A percentile compares a stretch with the other conserved stretches of the same genome.
Conservation (phyloP, 1,140 invertebrate genomes). For the Harlomillsia oculata region DNA sequence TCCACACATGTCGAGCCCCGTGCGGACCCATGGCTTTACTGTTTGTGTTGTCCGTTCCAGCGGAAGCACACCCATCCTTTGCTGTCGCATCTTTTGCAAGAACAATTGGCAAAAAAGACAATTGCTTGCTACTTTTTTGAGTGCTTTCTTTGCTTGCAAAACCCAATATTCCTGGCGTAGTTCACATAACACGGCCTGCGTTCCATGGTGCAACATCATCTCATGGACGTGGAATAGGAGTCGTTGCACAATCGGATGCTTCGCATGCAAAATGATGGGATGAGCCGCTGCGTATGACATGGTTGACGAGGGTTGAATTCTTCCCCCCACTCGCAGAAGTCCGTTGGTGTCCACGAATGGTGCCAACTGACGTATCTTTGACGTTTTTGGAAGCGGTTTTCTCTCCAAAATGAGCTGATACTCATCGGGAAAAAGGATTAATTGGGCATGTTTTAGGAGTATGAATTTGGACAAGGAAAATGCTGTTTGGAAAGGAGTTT, state of each 20-base stretch:
- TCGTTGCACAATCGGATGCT: neutral
- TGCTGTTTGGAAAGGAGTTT: no score
- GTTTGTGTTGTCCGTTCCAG: neutral
- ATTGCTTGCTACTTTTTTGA: neutral
- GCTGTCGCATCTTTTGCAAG: neutral
- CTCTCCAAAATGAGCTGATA: no score
- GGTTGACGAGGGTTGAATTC: neutral
- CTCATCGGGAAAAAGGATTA: no score
- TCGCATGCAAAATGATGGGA: neutral
- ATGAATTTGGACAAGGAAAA: no score
- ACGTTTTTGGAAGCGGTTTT: neutral
- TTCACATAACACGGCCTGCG: neutral
- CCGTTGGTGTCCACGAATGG: neutral
- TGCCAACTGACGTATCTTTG: neutral
- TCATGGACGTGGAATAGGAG: neutral
- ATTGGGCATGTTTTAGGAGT: no score
- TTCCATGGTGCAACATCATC: neutral
- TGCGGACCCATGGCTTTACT: neutral
- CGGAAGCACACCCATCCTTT: slow-evolving; percentile 21
- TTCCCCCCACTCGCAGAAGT: neutral
- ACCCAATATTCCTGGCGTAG: neutral
- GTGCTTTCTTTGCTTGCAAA: neutral
- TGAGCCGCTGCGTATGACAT: neutral
- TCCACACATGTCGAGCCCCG: slow-evolving; percentile 29
- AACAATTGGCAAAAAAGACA: neutral